These are phyloP conservation scores for Panurus biarmicus DNA, from an alignment of 2,113 vertebrate species.

Conservation along the genomic window DNA sequence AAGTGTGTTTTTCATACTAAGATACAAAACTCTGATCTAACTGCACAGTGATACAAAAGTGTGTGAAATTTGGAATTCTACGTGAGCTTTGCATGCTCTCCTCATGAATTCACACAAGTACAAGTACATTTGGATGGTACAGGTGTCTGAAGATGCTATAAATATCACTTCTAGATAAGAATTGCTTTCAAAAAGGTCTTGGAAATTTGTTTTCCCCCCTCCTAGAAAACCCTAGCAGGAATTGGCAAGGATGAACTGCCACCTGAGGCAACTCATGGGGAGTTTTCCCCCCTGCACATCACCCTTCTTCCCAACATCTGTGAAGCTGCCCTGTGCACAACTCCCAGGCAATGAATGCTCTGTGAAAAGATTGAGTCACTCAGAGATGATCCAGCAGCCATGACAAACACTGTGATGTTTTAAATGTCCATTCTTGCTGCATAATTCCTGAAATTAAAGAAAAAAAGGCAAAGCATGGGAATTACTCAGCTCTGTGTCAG, in stretches of 20 bases:
- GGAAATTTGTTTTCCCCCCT: neutral
- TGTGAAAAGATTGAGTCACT: neutral
- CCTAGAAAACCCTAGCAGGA: neutral
- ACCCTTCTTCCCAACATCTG: neutral
- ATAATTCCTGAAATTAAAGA: neutral
- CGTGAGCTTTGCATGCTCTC: rapidly evolving
- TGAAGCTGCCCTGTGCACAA: neutral
- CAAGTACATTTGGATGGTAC: neutral
- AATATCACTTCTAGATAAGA: neutral
- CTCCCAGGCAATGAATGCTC: neutral
- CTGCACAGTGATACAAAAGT: neutral
- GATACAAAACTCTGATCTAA: neutral
- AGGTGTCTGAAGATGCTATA: neutral
- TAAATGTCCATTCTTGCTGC: neutral
- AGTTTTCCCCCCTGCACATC: neutral
- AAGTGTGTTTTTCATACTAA: neutral
- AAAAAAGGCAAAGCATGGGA: neutral
- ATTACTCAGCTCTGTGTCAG: neutral
- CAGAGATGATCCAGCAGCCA: neutral
- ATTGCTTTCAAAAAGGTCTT: neutral
- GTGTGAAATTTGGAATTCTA: neutral
- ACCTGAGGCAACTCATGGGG: rapidly evolving
- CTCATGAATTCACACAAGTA: neutral
- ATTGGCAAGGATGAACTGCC: neutral
- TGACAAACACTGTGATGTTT: neutral